Evolutionary conservation across 2,888 invertebrate genomes (phyloP).

Genomic region (Spodoptera exigua): DNA sequence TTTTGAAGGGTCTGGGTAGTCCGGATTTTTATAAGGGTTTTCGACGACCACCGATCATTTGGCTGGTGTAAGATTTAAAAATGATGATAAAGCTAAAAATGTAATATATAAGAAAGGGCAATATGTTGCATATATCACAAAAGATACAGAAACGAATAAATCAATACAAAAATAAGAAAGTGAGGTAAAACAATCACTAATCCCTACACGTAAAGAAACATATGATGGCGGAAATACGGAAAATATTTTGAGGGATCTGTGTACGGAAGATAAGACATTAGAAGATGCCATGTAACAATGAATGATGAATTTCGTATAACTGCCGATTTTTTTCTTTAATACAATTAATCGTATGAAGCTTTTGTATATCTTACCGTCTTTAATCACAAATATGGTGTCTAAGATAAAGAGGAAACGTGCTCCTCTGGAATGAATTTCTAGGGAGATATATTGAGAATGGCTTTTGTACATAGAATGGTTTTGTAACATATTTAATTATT

Average conservation of each 20-base stretch:
- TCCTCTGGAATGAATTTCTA: too few relatives aligned
- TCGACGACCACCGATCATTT: not conserved
- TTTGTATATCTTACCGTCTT: constrained; percentile 16
- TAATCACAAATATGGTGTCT: constrained; percentile 6
- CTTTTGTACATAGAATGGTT: too few relatives aligned
- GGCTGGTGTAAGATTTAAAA: too few relatives aligned
- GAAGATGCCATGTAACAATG: constrained; percentile 30
- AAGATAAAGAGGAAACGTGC: not conserved
- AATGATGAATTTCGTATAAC: constrained; percentile 24
- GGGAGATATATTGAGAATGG: too few relatives aligned
- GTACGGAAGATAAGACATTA: constrained; percentile 29
- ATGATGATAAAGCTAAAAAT: too few relatives aligned
- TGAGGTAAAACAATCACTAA: constrained; percentile 2
- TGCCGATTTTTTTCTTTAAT: constrained; percentile 13
- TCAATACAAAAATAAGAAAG: not conserved
- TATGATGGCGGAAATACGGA: constrained; percentile 6
- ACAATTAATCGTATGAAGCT: constrained; percentile 24
- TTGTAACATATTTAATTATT: too few relatives aligned
- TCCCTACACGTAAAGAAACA: constrained; percentile 3
- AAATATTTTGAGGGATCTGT: constrained; percentile 28
- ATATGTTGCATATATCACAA: not conserved
- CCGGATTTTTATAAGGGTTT: not conserved
- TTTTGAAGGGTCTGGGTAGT: constrained; percentile 6
- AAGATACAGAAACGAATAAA: not conserved
- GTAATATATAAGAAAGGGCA: too few relatives aligned